phyloP scores from a whole-genome alignment of 1,140 invertebrate genomes.

The Anastatus disparis region DNA sequence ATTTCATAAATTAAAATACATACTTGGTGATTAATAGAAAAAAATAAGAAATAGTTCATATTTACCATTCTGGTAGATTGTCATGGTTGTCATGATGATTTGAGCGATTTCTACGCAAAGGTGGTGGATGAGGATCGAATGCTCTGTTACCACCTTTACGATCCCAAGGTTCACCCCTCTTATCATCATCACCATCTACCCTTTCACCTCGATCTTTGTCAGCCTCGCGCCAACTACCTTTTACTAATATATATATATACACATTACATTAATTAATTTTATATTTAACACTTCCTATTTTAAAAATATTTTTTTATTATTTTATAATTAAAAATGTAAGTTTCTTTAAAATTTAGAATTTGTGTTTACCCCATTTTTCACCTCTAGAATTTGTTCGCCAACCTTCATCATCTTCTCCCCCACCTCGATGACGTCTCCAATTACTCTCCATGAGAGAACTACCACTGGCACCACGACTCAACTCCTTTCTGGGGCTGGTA shows the following conservation, averaged over 20 bases:
- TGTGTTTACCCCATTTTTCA: constrained; percentile 70
- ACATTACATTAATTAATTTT: too few relatives aligned
- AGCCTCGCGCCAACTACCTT: constrained; percentile 75
- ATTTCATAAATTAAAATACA: too few relatives aligned
- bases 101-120: constrained; percentile 57
- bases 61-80: constrained; percentile 77
- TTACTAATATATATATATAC: constrained; percentile 45
- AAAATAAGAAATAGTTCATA: constrained; percentile 6
- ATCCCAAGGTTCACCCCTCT: constrained; percentile 63
- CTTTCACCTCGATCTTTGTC: constrained; percentile 59
- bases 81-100: constrained; percentile 70
- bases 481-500: constrained; percentile 73
- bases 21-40: too few relatives aligned
- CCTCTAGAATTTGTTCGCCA: constrained; percentile 66
- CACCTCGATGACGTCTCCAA: constrained; percentile 70
- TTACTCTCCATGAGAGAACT: constrained; percentile 71
- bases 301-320: background rate
- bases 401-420: constrained; percentile 72
- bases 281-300: too few relatives aligned
- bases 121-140: constrained; percentile 61
- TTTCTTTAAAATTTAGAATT: too few relatives aligned
- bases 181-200: constrained; percentile 57
- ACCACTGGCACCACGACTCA: constrained; percentile 65
- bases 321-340: background rate
- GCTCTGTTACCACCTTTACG: constrained; percentile 64